Conservation (phyloP, 2,888 invertebrate species). For the Arge pagana region DNA sequence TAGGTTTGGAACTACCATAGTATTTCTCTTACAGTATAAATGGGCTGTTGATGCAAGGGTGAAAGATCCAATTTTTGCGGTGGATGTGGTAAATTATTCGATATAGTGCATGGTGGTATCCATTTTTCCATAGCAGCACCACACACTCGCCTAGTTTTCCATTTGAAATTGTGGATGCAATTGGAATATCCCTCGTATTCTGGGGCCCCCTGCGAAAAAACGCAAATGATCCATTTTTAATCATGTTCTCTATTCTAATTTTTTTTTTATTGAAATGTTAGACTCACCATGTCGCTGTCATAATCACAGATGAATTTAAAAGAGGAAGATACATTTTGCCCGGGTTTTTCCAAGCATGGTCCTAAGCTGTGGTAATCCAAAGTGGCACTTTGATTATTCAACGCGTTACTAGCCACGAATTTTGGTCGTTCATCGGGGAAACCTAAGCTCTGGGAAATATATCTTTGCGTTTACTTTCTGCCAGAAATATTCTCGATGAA, state of each 20-base stretch:
- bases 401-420: too few species aligned
- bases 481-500: not conserved
- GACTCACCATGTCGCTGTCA: constrained; percentile 16
- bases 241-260: not conserved
- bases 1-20: too few species aligned
- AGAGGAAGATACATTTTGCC: constrained; percentile 36
- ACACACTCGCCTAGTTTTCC: constrained; percentile 46
- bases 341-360: constrained; percentile 38
- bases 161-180: constrained; percentile 46
- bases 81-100: constrained; percentile 35
- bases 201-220: constrained; percentile 37
- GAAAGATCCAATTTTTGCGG: constrained; percentile 42
- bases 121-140: constrained; percentile 37
- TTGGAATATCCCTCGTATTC: constrained; percentile 38
- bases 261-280: not conserved
- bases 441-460: constrained; percentile 40
- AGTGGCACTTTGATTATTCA: constrained; percentile 33
- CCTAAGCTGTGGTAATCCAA: constrained; percentile 42
- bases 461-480: not conserved
- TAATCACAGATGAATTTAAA: constrained; percentile 33
- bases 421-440: constrained; percentile 39
- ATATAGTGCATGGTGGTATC: constrained; percentile 39
- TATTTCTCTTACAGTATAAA: constrained; percentile 36
- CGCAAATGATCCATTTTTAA: constrained; percentile 1
- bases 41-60: constrained; percentile 29